phyloP scores from a whole-genome alignment of 2,888 invertebrate species.

The Sesamia inferens region DNA sequence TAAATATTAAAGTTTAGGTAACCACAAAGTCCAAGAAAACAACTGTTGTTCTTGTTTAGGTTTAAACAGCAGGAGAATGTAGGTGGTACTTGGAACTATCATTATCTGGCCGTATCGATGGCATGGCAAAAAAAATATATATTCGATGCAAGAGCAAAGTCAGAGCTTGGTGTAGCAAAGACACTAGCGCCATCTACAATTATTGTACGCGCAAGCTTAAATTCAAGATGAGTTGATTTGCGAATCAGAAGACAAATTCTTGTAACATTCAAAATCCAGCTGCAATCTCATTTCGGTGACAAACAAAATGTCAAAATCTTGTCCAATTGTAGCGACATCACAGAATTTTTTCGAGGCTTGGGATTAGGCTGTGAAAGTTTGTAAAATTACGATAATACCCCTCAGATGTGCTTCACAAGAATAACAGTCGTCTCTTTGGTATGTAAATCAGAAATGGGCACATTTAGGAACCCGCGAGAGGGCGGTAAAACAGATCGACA shows the following conservation, averaged over 20 bases:
- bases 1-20: not conserved
- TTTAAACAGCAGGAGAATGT: not conserved
- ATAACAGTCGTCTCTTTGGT: not conserved
- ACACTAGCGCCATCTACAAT: not conserved
- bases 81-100: not conserved
- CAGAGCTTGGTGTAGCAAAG: not conserved
- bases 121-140: not conserved
- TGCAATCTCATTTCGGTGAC: no score
- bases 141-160: not conserved
- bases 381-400: no score
- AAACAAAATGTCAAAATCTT: no score
- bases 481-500: no score
- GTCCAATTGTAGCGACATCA: no score
- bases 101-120: not conserved
- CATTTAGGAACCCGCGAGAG: not conserved
- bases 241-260: no score
- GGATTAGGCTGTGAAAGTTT: no score
- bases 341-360: no score
- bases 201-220: not conserved
- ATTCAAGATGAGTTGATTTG: not conserved
- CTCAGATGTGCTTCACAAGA: not conserved
- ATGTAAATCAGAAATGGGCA: not conserved
- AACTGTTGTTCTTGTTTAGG: no score
- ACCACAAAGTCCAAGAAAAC: not conserved
- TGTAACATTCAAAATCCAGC: no score